Evolutionary conservation across 2,888 invertebrate genomes (phyloP).

Genomic region (Lasioglossum calceatum): DNA sequence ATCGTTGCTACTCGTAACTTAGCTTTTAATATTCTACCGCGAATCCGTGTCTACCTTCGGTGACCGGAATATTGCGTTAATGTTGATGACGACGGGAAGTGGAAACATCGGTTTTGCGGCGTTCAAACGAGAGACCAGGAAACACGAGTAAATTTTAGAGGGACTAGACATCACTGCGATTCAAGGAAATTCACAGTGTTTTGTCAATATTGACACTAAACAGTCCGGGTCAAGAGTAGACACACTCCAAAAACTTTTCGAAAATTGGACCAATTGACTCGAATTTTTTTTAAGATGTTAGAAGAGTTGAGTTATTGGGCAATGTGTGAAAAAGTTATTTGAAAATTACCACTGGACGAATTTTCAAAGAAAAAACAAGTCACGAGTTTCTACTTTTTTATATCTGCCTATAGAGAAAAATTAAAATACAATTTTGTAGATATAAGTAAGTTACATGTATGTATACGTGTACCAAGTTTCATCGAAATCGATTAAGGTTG

Average conservation of each 20-base stretch:
- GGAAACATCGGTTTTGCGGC: conserved; percentile 8
- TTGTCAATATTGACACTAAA: background rate
- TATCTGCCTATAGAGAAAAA: too few species aligned
- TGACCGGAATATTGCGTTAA: conserved; percentile 19
- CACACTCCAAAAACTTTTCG: background rate
- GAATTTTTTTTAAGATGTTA: too few species aligned
- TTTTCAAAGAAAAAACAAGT: too few species aligned
- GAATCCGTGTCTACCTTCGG: conserved; percentile 2
- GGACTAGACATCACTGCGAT: background rate
- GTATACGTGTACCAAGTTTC: too few species aligned
- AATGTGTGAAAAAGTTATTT: too few species aligned
- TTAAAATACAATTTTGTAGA: too few species aligned
- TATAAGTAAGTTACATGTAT: too few species aligned
- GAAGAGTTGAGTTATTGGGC: too few species aligned
- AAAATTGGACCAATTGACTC: too few species aligned
- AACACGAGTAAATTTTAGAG: background rate
- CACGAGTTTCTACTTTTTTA: too few species aligned
- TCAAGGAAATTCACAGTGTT: background rate
- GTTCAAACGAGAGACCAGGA: background rate
- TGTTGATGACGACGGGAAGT: background rate
- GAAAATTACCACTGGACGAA: too few species aligned
- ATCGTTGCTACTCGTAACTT: background rate
- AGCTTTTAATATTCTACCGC: conserved; percentile 26
- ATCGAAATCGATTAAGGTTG: too few species aligned
- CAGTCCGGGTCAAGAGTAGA: background rate